Conservation (phyloP, 1,140 invertebrate species). For the Catajapyx aquilonaris region DNA sequence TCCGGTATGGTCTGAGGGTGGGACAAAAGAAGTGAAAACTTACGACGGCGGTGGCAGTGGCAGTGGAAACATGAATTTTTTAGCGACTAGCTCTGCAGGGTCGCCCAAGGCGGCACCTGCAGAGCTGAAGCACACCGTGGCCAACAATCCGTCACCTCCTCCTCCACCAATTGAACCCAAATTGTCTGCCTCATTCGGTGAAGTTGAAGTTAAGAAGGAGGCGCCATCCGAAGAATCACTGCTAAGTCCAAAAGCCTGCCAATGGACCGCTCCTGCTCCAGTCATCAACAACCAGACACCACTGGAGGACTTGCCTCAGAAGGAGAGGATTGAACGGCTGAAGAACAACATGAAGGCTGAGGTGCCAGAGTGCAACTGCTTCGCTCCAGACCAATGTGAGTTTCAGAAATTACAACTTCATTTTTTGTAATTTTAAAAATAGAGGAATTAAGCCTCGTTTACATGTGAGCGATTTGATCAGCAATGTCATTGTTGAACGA, state of each 20-base stretch:
- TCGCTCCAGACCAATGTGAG: conserved; percentile 44
- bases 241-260: no score
- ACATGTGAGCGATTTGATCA: no score
- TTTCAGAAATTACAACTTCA: conserved; percentile 4
- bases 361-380: conserved; percentile 65
- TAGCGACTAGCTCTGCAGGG: conserved; percentile 12
- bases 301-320: conserved; percentile 2
- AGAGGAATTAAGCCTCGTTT: no score
- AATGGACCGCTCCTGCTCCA: neutral
- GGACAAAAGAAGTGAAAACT: conserved; percentile 15
- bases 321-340: conserved; percentile 27
- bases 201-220: no score
- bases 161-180: no score
- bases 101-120: conserved; percentile 5
- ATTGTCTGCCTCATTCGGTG: no score
- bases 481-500: no score
- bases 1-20: conserved; percentile 40
- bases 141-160: no score
- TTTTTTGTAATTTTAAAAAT: neutral
- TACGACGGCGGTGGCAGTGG: conserved; percentile 1
- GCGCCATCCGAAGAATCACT: no score
- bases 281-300: neutral
- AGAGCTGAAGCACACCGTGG: no score
- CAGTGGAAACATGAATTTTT: conserved; percentile 4
- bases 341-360: conserved; percentile 50